Evolutionary conservation across 1,140 invertebrate genomes (phyloP).

Genomic region (Cyrtorhinus lividipennis): DNA sequence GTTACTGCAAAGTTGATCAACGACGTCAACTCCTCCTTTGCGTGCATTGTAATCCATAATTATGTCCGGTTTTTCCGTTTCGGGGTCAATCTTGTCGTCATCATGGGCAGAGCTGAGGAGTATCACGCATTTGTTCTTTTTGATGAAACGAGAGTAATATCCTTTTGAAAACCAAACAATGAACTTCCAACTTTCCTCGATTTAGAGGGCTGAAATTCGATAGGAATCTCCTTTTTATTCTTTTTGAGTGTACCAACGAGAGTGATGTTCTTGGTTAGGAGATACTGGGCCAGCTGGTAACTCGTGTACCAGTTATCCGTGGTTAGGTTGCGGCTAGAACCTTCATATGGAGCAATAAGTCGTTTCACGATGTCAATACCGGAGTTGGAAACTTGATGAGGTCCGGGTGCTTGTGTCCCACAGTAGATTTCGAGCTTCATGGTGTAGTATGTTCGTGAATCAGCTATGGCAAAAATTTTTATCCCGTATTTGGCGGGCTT

Average conservation of each 20-base stretch:
- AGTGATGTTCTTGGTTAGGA: slow-evolving; percentile 27
- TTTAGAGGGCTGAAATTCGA: slow-evolving; percentile 28
- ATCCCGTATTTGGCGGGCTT: slow-evolving; percentile 31
- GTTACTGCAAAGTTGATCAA: slow-evolving; percentile 27
- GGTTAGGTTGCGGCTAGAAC: slow-evolving; percentile 25
- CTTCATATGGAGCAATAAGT: slow-evolving; percentile 22
- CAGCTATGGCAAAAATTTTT: slow-evolving; percentile 25
- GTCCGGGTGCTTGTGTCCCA: slow-evolving; percentile 28
- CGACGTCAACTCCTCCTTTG: slow-evolving; percentile 27
- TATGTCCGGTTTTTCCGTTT: slow-evolving; percentile 26
- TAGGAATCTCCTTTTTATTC: slow-evolving; percentile 28
- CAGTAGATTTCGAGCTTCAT: slow-evolving; percentile 28
- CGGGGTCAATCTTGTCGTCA: slow-evolving; percentile 21
- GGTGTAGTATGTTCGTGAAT: slow-evolving; percentile 25
- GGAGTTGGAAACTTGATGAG: slow-evolving; percentile 26
- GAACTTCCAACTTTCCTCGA: background rate
- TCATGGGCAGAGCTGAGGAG: slow-evolving; percentile 28
- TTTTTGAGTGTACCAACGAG: slow-evolving; percentile 27
- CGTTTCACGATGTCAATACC: slow-evolving; percentile 25
- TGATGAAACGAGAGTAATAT: slow-evolving; percentile 21
- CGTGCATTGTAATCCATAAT: slow-evolving; percentile 26
- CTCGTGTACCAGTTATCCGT: slow-evolving; percentile 26
- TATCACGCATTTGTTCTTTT: slow-evolving; percentile 26
- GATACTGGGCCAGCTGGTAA: slow-evolving; percentile 14
- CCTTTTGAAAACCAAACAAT: slow-evolving; percentile 21